phyloP scores from a whole-genome alignment of 2,888 invertebrate species.

The Nasonovia ribisnigri region DNA sequence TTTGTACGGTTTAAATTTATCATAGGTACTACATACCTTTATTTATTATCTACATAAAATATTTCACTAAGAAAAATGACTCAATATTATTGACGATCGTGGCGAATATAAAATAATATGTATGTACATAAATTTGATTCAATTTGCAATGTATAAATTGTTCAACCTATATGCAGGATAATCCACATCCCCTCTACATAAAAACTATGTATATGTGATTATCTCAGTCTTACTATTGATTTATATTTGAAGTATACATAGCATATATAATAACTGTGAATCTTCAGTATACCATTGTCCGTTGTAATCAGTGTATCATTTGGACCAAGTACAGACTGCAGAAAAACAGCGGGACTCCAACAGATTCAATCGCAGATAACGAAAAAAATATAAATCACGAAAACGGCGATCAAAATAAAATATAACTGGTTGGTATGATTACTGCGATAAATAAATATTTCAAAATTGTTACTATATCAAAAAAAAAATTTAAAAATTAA shows the following conservation, averaged over 20 bases:
- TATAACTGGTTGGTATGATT: background rate
- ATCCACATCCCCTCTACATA: background rate
- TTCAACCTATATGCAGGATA: background rate
- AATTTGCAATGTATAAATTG: background rate
- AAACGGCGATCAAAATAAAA: conserved; percentile 46
- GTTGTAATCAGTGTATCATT: conserved; percentile 49
- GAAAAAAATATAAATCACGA: conserved; percentile 38
- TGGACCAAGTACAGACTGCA: conserved; percentile 38
- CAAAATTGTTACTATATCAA: background rate
- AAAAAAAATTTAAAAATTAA: background rate
- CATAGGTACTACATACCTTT: background rate
- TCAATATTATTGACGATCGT: background rate
- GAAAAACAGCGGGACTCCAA: conserved; percentile 44
- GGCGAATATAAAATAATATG: background rate
- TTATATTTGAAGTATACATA: conserved; percentile 45
- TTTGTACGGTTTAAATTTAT: background rate
- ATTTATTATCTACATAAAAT: background rate
- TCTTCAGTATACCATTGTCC: conserved; percentile 35
- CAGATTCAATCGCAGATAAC: conserved; percentile 49
- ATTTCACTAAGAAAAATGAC: background rate
- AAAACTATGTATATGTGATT: background rate
- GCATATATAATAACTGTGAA: conserved; percentile 35
- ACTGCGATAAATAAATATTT: conserved; percentile 23
- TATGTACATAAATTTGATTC: conserved; percentile 12
- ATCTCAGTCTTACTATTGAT: conserved; percentile 39